Base-by-base conservation (phyloP, 2,888 invertebrate genomes). In the Griposia aprilina region DNA sequence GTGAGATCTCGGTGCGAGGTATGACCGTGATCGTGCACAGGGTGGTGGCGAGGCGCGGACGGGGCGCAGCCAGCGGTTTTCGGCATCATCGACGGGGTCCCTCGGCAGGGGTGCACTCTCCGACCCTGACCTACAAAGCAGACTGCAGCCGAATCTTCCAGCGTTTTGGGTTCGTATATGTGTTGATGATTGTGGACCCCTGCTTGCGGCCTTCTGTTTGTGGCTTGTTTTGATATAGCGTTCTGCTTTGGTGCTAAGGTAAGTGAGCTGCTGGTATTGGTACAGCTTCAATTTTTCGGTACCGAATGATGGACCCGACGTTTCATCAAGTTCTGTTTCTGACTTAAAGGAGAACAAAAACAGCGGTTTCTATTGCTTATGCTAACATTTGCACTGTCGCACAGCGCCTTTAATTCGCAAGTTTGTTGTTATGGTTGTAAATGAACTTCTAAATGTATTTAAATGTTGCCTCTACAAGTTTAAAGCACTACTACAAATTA, bases 41-140 rank as follows among this genome's bases (percentile, higher is more conserved):
- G 93, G 90, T 84, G 90, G 93, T 83, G 91, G 92, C 80, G 93
- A 91, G 91, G 89, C 90, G 92, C 90, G 92, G 84, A 90, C 83
- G 94, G 94, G 92, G 91, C 94, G 93, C 90, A 91, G 93, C 92
- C 93, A 93, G 93, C 90, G 93, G 92, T 90, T 91, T 68, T 93
- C 94, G 10, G 90, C 92, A 7, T 92, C 94, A 4, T 89, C 92
- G 10, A 92, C 94, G 66, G 92, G 92, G 63, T 93, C 94, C 72
- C 93, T 96, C 82, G 94, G 93, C 88, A 93, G 97, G 70, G 96
- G 94, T 76, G 96, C 96, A 67, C 94, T 93, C 90, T 96, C 96
- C 84, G 96, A 96, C 90, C 95, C 96, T 0, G 96, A 97, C 89
- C 92, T 96, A 52, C 96, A 94, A 92, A 91, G 93, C 91, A 91